Percentiles rank a stretch among this genome's conserved stretches.
These are phyloP conservation scores for Phlogophora meticulosa DNA, from an alignment of 2,888 invertebrate species.

Conservation along the genomic window DNA sequence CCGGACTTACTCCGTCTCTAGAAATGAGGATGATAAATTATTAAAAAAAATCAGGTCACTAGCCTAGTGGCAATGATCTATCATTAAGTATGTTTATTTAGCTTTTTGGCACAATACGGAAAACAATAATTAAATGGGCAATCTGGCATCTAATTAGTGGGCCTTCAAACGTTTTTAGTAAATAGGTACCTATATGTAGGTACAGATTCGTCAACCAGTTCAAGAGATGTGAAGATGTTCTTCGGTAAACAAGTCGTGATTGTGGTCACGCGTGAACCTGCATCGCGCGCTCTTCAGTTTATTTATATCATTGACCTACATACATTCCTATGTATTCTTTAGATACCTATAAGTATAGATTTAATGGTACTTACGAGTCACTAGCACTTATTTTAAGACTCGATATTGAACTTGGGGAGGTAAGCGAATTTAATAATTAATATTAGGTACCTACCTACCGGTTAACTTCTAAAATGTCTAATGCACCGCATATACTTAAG, in stretches of 20 bases:
- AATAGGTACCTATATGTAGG: neutral
- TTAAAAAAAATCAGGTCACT: slow-evolving; percentile 4
- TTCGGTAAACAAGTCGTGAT: slow-evolving; percentile 38
- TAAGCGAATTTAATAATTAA: neutral
- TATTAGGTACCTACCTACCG: neutral
- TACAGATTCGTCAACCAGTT: slow-evolving; percentile 17
- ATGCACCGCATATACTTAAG: no score
- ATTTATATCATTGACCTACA: slow-evolving; percentile 60
- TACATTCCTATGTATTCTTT: slow-evolving; percentile 33
- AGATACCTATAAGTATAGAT: neutral
- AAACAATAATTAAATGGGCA: slow-evolving; percentile 10
- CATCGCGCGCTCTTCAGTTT: slow-evolving; percentile 39
- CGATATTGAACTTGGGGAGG: slow-evolving; percentile 14
- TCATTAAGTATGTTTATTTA: slow-evolving; percentile 12
- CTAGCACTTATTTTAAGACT: neutral
- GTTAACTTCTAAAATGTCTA: no score
- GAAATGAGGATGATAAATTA: slow-evolving; percentile 32
- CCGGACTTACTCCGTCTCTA: slow-evolving; percentile 89
- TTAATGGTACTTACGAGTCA: neutral
- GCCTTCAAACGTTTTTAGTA: slow-evolving; percentile 29
- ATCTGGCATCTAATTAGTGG: slow-evolving; percentile 26
- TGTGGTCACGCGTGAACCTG: slow-evolving; percentile 42
- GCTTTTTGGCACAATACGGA: slow-evolving; percentile 39
- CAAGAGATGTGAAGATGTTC: slow-evolving; percentile 20
- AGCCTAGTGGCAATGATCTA: slow-evolving; percentile 13